These are phyloP conservation scores for Phortica variegata DNA, from an alignment of 1,140 invertebrate genomes.

Conservation along the genomic window DNA sequence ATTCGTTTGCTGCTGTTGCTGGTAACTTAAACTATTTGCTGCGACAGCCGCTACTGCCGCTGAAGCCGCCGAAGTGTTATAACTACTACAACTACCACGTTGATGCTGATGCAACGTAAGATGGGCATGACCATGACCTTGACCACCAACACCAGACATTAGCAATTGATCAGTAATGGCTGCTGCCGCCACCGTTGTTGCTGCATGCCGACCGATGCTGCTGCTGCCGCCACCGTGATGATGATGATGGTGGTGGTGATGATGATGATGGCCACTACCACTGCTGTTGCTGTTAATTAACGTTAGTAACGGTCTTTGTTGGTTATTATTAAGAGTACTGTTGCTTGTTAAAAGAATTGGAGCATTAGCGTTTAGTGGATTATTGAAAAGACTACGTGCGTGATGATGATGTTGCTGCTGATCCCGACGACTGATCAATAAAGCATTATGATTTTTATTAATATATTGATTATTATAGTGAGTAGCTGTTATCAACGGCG, in stretches of 20 bases:
- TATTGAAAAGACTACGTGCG: slow-evolving; percentile 36
- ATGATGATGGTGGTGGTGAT: slow-evolving; percentile 6
- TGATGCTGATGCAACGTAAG: slow-evolving; percentile 16
- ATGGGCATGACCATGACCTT: slow-evolving; percentile 13
- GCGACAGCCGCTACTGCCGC: slow-evolving; percentile 35
- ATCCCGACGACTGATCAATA: slow-evolving; percentile 20
- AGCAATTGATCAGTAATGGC: slow-evolving; percentile 20
- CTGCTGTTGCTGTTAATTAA: slow-evolving; percentile 12
- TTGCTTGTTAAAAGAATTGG: slow-evolving; percentile 19
- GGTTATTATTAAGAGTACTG: slow-evolving; percentile 9
- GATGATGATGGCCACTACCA: slow-evolving; percentile 20
- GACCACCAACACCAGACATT: slow-evolving; percentile 19
- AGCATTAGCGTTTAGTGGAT: slow-evolving; percentile 33
- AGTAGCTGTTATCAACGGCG: slow-evolving; percentile 39
- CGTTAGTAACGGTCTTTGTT: slow-evolving; percentile 17
- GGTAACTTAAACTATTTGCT: slow-evolving; percentile 50
- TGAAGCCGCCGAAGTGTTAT: slow-evolving; percentile 31
- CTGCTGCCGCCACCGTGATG: background rate
- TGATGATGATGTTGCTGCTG: slow-evolving; percentile 24
- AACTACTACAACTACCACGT: slow-evolving; percentile 22
- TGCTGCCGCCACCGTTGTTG: slow-evolving; percentile 8
- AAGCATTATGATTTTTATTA: slow-evolving; percentile 30
- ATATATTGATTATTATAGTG: slow-evolving; percentile 44
- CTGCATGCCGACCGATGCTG: no score
- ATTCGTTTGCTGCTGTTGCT: slow-evolving; percentile 35